A percentile compares a stretch with the other conserved stretches of the same genome.
phyloP scores from a whole-genome alignment of 2,888 invertebrate species.

The Lepidocyrtinus sp. region DNA sequence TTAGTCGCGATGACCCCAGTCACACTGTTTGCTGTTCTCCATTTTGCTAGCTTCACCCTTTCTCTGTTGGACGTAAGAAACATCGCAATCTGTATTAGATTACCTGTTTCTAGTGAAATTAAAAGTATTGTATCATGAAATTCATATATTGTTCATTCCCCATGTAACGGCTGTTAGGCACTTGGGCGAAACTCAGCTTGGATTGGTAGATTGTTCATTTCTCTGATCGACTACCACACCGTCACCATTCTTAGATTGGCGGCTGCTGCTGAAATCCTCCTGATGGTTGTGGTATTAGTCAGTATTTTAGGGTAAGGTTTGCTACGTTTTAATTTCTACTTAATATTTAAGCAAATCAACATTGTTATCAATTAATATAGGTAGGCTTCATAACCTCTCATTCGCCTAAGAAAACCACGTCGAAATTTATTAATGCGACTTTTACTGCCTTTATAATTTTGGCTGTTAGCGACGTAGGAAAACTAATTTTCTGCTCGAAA shows the following conservation, averaged over 20 bases:
- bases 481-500: too few relatives aligned
- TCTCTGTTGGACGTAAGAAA: slow-evolving; percentile 92
- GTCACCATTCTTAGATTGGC: slow-evolving; percentile 90
- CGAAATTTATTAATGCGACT: too few relatives aligned
- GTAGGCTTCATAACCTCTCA: too few relatives aligned
- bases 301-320: slow-evolving; percentile 85
- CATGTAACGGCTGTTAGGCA: slow-evolving; percentile 76
- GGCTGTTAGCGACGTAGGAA: too few relatives aligned
- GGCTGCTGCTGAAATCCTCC: slow-evolving; percentile 91
- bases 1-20: slow-evolving; percentile 92
- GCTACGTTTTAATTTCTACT: neutral
- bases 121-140: too few relatives aligned
- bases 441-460: too few relatives aligned
- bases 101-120: neutral
- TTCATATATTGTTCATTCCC: too few relatives aligned
- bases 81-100: too few relatives aligned
- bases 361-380: too few relatives aligned
- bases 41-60: slow-evolving; percentile 93
- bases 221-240: slow-evolving; percentile 91
- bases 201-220: slow-evolving; percentile 88
- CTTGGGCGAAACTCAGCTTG: slow-evolving; percentile 94
- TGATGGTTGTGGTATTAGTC: slow-evolving; percentile 76
- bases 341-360: neutral
- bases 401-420: too few relatives aligned
- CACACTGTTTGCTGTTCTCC: slow-evolving; percentile 91